These are phyloP conservation scores for Graptemys geographica DNA, from an alignment of 2,797 vertebrate species.

Conservation along the genomic window DNA sequence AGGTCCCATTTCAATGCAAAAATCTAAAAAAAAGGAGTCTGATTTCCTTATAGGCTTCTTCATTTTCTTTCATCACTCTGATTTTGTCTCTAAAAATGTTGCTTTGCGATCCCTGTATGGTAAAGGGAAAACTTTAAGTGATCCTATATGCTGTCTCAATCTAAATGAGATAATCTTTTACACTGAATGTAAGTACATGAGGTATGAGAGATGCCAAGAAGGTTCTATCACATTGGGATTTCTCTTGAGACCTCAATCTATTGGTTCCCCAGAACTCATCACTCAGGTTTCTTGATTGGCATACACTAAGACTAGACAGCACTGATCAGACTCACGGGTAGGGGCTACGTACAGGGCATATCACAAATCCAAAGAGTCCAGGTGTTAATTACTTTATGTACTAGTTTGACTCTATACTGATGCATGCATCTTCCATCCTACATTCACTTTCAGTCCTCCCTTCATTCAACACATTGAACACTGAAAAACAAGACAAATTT, in stretches of 20 bases:
- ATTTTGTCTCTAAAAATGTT: not conserved
- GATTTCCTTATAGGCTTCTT: not conserved
- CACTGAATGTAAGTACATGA: not conserved
- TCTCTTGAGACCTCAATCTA: too few species aligned
- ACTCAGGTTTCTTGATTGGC: too few species aligned
- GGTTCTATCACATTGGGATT: too few species aligned
- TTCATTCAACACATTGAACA: not conserved
- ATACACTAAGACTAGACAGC: too few species aligned
- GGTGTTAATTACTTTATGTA: too few species aligned
- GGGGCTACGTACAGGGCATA: too few species aligned
- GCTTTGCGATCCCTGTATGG: not conserved
- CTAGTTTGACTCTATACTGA: too few species aligned
- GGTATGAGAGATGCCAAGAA: not conserved
- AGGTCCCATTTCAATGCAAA: too few species aligned
- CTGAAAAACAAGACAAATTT: not conserved
- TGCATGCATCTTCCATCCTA: too few species aligned
- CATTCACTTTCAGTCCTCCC: not conserved
- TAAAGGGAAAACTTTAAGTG: not conserved
- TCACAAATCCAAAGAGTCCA: too few species aligned
- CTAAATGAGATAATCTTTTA: not conserved
- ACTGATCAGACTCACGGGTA: too few species aligned
- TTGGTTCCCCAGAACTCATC: too few species aligned
- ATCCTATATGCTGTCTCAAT: not conserved
- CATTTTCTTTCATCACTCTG: not conserved
- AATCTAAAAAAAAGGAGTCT: fast-evolving